Base-by-base conservation (phyloP, 64 coral and sea anemone genomes). In the Dendrophyllia cribrosa region DNA sequence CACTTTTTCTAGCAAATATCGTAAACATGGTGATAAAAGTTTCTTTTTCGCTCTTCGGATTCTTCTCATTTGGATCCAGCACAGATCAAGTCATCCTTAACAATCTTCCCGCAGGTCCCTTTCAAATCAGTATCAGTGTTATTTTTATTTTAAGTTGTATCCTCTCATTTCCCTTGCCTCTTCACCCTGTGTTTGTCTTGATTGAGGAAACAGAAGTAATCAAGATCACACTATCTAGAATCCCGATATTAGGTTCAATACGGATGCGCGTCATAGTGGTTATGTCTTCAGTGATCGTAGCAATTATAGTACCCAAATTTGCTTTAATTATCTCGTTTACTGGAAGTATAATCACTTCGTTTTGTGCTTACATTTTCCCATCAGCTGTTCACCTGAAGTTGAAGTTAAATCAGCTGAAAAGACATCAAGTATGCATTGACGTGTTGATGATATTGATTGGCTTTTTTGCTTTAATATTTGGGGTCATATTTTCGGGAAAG, bases 1-100 rank as follows among this genome's bases (percentile, higher is more conserved):
- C 25, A 19, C 11, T 84, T 24, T 55, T 58, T 60, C 21, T 65
- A 43, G 43, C 51, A 20, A 72, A 87, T 51, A 3, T 22, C 9
- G 14, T 59, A 6, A 61, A 17, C 48, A 22, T 21, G 9, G 7
- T 72, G 6, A 73, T 51, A 3, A 73, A 87, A 43, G 15, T 73
- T 43, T 21, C 49, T 7, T 87, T 87, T 87, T 64, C 50, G 21
- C 2, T 87, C 5, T 48, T 23, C 21, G 85, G 59, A n/a, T 72
- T 55, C 56, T 10, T 87, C 7, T 17, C 84, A 0, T 87, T 51
- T 19, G 47, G 60, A 11, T 7, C 6, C 0, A 10, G 63, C 2
- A 65, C 58, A 34, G 34, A 34, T 34, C 34, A 34, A 34, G 34
- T 34, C 34, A 34, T 34, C 34, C 34, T 34, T 34, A 34, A 70